Evolutionary conservation across 2,797 vertebrate genomes (phyloP).

Genomic region (Thaleichthys pacificus): DNA sequence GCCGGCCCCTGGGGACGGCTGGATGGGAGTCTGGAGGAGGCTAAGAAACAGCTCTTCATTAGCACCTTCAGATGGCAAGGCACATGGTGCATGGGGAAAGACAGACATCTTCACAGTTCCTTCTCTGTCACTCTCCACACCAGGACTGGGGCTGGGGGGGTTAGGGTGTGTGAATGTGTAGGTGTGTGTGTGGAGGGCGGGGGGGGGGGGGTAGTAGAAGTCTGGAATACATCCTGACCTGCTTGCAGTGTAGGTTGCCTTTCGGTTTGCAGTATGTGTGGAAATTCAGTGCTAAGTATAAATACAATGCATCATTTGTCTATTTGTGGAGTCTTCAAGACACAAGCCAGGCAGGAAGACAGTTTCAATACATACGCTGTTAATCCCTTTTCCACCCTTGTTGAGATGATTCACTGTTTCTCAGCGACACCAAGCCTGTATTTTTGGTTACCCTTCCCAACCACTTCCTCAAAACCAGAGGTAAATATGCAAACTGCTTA

Average conservation of each 20-base stretch:
- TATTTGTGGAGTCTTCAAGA: neutral
- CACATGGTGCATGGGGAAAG: constrained; percentile 34
- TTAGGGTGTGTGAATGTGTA: too few species aligned
- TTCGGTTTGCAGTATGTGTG: too few species aligned
- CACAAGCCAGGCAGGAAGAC: neutral
- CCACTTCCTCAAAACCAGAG: neutral
- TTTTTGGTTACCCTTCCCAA: neutral
- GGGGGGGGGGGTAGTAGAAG: too few species aligned
- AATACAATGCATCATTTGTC: neutral
- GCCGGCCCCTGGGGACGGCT: too few species aligned
- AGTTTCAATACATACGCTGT: neutral
- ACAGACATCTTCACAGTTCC: constrained; percentile 16
- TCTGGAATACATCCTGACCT: neutral
- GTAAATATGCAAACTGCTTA: neutral
- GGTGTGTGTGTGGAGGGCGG: too few species aligned
- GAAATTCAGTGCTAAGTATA: neutral
- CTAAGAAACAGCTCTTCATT: constrained; percentile 44
- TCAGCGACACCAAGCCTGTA: neutral
- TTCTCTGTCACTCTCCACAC: constrained; percentile 15
- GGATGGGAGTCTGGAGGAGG: too few species aligned
- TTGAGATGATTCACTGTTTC: neutral
- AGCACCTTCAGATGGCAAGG: constrained; percentile 28
- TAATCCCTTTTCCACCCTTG: neutral
- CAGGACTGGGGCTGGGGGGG: neutral
- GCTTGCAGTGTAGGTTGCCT: neutral